Base-by-base conservation (phyloP, 2,888 invertebrate species). In the Entomobrya multifasciata region DNA sequence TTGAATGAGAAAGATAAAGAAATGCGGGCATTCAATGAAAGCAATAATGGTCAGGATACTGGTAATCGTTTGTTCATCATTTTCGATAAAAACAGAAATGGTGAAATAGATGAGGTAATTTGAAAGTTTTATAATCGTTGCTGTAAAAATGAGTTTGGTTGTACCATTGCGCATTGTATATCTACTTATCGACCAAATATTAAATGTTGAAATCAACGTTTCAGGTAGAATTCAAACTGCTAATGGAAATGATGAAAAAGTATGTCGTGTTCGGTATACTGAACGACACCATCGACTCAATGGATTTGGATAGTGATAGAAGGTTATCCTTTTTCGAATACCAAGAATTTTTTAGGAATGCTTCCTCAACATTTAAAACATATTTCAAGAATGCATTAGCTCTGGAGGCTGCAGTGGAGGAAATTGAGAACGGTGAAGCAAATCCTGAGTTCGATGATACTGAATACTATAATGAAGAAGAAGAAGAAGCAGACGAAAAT, bases 21-120 rank as follows among this genome's bases (percentile, higher is more conserved):
- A 65, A 6, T 17, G 2, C 8, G 65, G 0, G 17, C n/a, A 65
- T 27, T 13, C 11, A 15, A n/a, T 25, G 62, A 25, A 20, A 44
- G 1, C 57, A n/a, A 15, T 49, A 8, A 47, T 47, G n/a, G 44
- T 47, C 41, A 41, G 22, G 36, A 22, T 13, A 15, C 30, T n/a
- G 15, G 8, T 8, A 15, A 65, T n/a, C 55, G 74, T 49, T 13
- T 76, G 4, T 83, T 83, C 17, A 15, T 15, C 6, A 76, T 83
- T 15, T 83, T 83, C 49, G 83, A 83, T n/a, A 83, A 41, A 17
- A 52, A 83, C n/a, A 30, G 76, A 25, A 76, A 83, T 62, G 83
- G 76, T 22, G 83, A 74, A 52, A 65, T 74, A 20, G 76, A 76
- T 62, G 49, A 74, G 55, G 81, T 81, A 55, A 20, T 44, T 36